Conservation (phyloP, 2,113 vertebrate species). For the Rallus limicola region DNA sequence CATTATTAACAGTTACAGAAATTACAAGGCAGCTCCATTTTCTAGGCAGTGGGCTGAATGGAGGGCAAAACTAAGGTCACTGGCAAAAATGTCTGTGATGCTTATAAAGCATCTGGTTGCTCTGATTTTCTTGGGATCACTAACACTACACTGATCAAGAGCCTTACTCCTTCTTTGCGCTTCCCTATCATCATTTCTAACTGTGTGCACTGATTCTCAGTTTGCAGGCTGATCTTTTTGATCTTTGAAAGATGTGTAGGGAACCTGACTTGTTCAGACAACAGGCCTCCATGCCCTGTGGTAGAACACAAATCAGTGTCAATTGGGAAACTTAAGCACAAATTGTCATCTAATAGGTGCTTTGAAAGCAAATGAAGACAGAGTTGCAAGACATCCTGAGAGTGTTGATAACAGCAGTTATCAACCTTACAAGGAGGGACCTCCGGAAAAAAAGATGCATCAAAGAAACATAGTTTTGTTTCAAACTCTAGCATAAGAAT, state of each 20-base stretch:
- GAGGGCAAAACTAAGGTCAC: neutral
- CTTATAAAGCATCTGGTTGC: neutral
- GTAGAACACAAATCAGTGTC: slow-evolving; percentile 3
- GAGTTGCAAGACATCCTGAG: neutral
- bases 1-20: neutral
- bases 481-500: neutral
- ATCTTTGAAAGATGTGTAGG: neutral
- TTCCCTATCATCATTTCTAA: neutral
- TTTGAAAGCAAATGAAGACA: slow-evolving; percentile 40
- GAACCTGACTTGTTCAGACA: neutral
- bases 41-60: neutral
- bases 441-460: neutral
- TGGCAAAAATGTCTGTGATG: neutral
- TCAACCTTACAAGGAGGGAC: neutral
- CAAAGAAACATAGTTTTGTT: neutral
- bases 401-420: neutral
- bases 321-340: neutral
- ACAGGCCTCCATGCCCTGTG: neutral
- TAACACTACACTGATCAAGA: neutral
- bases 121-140: neutral
- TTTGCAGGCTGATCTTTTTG: neutral
- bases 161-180: neutral
- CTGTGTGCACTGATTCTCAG: neutral
- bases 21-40: neutral
- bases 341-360: neutral